Percentiles rank a stretch among this genome's conserved stretches.
phyloP scores from a whole-genome alignment of 2,888 invertebrate genomes.

The Epinotia ramella region DNA sequence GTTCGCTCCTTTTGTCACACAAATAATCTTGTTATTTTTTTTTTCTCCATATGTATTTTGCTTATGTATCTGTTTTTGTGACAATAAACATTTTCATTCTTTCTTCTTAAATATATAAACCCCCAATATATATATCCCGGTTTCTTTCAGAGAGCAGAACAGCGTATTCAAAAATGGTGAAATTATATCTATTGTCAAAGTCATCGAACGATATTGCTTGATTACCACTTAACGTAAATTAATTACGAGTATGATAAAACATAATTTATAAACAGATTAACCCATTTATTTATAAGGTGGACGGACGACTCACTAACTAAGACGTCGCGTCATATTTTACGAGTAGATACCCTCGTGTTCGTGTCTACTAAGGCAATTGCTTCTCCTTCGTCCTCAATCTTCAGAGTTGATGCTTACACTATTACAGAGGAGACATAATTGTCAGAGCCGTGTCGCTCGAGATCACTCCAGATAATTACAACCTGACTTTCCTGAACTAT shows the following conservation, averaged over 20 bases:
- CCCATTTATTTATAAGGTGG: no score
- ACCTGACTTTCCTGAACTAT: constrained; percentile 27
- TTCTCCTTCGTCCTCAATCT: background rate
- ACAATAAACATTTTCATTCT: no score
- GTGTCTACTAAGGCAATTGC: background rate
- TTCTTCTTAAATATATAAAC: no score
- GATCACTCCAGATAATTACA: constrained; percentile 27
- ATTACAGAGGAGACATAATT: constrained; percentile 8
- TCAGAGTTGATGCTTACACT: constrained; percentile 7
- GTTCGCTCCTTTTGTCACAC: no score
- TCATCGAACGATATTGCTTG: background rate
- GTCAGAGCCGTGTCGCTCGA: constrained; percentile 12
- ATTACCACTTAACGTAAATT: background rate
- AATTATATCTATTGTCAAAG: no score
- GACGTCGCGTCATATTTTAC: background rate
- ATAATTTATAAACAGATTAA: no score
- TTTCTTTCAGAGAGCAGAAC: background rate
- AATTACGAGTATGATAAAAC: no score
- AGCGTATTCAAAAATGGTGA: background rate
- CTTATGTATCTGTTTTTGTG: no score
- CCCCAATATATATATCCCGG: no score
- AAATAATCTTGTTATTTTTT: no score
- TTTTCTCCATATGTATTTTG: no score
- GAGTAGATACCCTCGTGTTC: background rate
- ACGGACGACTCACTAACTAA: background rate